A percentile compares a stretch with the other conserved stretches of the same genome.
These are phyloP conservation scores for Willisornis vidua DNA, from an alignment of 2,113 vertebrate species.

Conservation along the genomic window DNA sequence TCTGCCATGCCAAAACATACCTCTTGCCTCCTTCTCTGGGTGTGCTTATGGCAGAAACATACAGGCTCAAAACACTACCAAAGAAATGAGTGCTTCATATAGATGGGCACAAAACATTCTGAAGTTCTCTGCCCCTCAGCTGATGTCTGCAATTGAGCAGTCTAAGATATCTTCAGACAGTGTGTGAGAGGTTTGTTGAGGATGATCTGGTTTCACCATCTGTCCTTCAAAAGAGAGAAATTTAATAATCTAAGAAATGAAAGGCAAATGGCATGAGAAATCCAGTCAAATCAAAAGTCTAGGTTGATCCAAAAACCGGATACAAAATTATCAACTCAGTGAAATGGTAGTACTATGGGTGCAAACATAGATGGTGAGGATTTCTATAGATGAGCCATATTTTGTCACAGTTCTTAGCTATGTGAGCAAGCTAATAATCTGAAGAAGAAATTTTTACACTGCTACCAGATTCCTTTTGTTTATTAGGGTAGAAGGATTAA, in stretches of 20 bases:
- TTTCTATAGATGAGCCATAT: neutral
- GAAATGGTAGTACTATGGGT: neutral
- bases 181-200: neutral
- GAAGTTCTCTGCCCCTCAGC: neutral
- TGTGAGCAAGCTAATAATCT: neutral
- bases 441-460: neutral
- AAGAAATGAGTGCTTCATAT: neutral
- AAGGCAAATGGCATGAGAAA: neutral
- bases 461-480: neutral
- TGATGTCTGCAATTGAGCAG: neutral
- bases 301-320: neutral
- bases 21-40: neutral
- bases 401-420: neutral
- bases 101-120: neutral
- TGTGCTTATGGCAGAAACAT: neutral
- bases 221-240: neutral
- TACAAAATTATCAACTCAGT: neutral
- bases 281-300: neutral
- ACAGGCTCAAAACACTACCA: neutral
- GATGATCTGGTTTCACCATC: neutral
- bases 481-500: neutral
- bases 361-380: neutral
- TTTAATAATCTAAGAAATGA: neutral
- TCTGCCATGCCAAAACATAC: neutral
- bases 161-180: neutral